phyloP scores from a whole-genome alignment of 1,140 invertebrate genomes.

The Lithobius niger region DNA sequence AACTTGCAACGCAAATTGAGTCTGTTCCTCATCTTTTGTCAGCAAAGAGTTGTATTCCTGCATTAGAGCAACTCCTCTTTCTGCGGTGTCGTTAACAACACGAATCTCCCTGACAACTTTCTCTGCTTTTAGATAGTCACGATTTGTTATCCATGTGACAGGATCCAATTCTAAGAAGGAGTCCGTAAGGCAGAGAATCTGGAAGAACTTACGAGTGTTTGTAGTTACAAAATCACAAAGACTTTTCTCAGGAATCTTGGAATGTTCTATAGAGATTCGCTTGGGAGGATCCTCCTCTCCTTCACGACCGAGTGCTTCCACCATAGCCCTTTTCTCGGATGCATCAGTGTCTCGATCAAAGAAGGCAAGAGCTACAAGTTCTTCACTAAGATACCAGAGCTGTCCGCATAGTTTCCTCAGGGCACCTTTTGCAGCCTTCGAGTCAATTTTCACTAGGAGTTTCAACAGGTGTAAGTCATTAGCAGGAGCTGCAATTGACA shows the following conservation, averaged over 20 bases:
- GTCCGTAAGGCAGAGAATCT: background rate
- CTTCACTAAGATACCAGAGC: conserved; percentile 9
- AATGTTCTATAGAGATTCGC: background rate
- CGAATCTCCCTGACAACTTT: too few relatives aligned
- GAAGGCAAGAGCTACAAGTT: conserved; percentile 2
- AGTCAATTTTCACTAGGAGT: conserved; percentile 1
- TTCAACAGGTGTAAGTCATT: too few relatives aligned
- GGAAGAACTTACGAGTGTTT: background rate
- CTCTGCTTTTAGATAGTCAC: too few relatives aligned
- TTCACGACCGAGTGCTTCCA: background rate
- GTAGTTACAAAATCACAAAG: too few relatives aligned
- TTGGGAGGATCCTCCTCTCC: background rate
- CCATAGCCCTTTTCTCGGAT: background rate
- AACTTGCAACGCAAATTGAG: conserved; percentile 21
- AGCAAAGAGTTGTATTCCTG: conserved; percentile 24
- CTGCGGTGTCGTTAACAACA: too few relatives aligned
- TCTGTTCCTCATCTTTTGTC: conserved; percentile 25
- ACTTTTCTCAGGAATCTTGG: too few relatives aligned
- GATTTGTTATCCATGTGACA: background rate
- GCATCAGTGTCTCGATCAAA: background rate
- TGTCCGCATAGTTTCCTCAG: background rate
- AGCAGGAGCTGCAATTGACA: background rate
- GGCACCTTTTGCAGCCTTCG: conserved; percentile 2
- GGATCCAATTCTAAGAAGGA: background rate
- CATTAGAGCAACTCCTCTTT: conserved; percentile 28